Base-by-base conservation (phyloP, 2,113 vertebrate genomes). In the Typhlomys cinereus region DNA sequence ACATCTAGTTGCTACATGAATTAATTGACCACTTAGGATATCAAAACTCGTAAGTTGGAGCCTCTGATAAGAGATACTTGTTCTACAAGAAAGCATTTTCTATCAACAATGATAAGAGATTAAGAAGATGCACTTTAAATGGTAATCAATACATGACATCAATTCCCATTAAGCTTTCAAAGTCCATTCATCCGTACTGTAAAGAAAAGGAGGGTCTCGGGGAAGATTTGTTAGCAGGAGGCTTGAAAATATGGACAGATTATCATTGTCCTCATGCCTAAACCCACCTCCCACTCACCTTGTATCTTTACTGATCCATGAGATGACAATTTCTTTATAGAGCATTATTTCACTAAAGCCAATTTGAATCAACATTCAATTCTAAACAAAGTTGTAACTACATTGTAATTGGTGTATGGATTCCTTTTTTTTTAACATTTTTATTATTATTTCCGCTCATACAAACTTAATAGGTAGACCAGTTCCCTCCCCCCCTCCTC, bases 141-240 rank as follows among this genome's bases (percentile, higher is more conserved):
- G 93, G 94, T 84, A 95, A 96, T 98, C 95, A 10, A 96, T 97
- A 95, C 50, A 94, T 86, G 46, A 41, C 89, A 96, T 97, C 96
- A 95, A 92, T 96, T 96, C 67, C 74, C 69, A 95, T 96, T 96
- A 94, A 86, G 75, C 61, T 96, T 97, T 97, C 83, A 96, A 95
- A 97, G 84, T 76, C 46, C 92, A 93, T 95, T 94, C 83, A 94
- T 96, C 92, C 88, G 84, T 91, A 93, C 7, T 86, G 73, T 67
- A 90, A 39, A 64, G 54, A 90, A 82, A 89, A 88, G 34, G 29
- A 75, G 15, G 46, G 59, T 96, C 44, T 95, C 64, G 86, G 86
- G 90, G 46, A 94, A 92, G 84, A 97, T 59, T 94, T 95, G 78
- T 90, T 95, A 90, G 34, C 75, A 83, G 85, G 61, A 75, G 27